A percentile compares a stretch with the other conserved stretches of the same genome.
Evolutionary conservation across 2,888 invertebrate genomes (phyloP).

Genomic region (Archips crataeganus): DNA sequence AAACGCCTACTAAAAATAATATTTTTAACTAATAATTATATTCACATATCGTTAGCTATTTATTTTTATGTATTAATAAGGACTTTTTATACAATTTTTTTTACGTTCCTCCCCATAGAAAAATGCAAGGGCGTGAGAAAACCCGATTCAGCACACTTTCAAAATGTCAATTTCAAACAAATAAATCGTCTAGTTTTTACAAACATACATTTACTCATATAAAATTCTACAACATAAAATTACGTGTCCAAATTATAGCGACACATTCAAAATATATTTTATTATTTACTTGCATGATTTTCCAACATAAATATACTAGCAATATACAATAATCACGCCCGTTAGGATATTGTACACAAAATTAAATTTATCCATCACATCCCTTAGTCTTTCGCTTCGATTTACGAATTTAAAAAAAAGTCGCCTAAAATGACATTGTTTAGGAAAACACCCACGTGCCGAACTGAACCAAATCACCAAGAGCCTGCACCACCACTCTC

Average conservation of each 20-base stretch:
- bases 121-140: conserved; percentile 36
- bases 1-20: conserved; percentile 33
- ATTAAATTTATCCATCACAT: not conserved
- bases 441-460: too few relatives aligned
- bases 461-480: too few relatives aligned
- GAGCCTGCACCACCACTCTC: too few relatives aligned
- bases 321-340: not conserved
- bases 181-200: not conserved
- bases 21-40: conserved; percentile 40
- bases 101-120: conserved; percentile 29
- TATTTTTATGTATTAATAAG: conserved; percentile 42
- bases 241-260: not conserved
- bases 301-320: not conserved
- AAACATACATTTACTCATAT: not conserved
- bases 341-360: not conserved
- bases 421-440: too few relatives aligned
- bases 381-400: not conserved
- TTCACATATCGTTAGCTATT: conserved; percentile 42
- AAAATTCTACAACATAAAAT: not conserved
- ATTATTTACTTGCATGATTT: not conserved
- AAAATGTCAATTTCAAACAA: not conserved
- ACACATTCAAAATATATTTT: not conserved
- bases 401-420: too few relatives aligned
- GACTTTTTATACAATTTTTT: conserved; percentile 44
- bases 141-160: conserved; percentile 11